Evolutionary conservation across 2,888 invertebrate genomes (phyloP).

Genomic region (Drosophila colorata): DNA sequence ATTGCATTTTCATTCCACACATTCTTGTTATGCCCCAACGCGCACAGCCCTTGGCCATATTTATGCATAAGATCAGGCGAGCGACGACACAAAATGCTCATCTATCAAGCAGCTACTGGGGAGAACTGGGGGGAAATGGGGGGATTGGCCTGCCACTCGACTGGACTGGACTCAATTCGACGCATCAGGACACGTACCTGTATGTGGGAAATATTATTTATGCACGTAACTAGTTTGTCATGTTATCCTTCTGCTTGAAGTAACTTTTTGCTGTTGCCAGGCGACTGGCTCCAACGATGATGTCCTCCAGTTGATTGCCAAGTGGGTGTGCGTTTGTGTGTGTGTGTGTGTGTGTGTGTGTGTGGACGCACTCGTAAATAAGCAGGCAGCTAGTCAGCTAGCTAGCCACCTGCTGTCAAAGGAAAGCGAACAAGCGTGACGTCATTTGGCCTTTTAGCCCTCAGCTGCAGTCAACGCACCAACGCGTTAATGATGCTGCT

Average conservation of each 20-base stretch:
- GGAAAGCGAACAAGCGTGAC: conserved; percentile 7
- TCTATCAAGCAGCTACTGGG: conserved; percentile 57
- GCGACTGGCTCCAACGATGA: conserved; percentile 14
- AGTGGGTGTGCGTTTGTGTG: conserved; percentile 1
- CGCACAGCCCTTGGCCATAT: conserved; percentile 49
- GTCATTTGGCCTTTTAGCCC: conserved; percentile 22
- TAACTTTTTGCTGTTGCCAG: conserved; percentile 33
- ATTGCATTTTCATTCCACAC: conserved; percentile 71
- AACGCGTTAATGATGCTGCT: conserved; percentile 7
- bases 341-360: not conserved
- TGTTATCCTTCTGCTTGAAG: conserved; percentile 70
- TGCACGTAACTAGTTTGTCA: conserved; percentile 79
- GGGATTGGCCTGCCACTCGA: too few species aligned
- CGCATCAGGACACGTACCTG: conserved; percentile 41
- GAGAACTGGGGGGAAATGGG: not conserved
- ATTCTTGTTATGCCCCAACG: conserved; percentile 24
- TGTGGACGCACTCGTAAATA: conserved; percentile 43
- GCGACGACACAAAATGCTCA: conserved; percentile 54
- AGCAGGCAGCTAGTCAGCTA: conserved; percentile 14
- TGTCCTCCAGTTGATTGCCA: conserved; percentile 51
- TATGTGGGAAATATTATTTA: conserved; percentile 70
- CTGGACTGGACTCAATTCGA: not conserved
- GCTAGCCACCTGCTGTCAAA: conserved; percentile 1
- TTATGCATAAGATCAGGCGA: conserved; percentile 73
- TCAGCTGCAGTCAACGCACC: conserved; percentile 4